A percentile compares a stretch with the other conserved stretches of the same genome.
phyloP scores from a whole-genome alignment of 2,113 vertebrate species.

The Strigops habroptila region DNA sequence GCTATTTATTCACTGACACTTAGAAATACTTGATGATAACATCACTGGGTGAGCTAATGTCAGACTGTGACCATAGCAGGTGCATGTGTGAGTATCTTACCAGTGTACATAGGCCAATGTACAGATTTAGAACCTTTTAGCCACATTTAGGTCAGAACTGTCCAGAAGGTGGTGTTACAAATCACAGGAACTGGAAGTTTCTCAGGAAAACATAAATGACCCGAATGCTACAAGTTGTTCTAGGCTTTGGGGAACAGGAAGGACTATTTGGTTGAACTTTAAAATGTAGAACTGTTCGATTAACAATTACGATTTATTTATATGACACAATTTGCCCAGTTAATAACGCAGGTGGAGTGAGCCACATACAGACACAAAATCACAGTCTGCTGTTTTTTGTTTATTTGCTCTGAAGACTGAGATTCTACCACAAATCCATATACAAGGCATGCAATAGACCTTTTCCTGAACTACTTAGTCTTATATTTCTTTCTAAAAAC shows the following conservation, averaged over 20 bases:
- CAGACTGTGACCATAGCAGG: not conserved
- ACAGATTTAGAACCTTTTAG: not conserved
- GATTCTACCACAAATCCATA: not conserved
- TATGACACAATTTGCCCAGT: not conserved
- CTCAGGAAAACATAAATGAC: not conserved
- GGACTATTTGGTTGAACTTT: not conserved
- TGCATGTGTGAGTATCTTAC: not conserved
- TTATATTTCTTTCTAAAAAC: not conserved
- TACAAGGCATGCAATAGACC: accelerated
- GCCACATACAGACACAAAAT: not conserved
- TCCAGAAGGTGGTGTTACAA: constrained; percentile 24
- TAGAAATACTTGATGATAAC: not conserved
- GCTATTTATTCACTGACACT: not conserved
- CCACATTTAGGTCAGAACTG: constrained; percentile 16
- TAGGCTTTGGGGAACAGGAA: not conserved
- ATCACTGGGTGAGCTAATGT: not conserved
- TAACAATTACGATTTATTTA: not conserved
- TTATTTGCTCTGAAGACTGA: not conserved
- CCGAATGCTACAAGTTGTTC: not conserved
- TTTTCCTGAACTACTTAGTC: not conserved
- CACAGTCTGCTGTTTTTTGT: not conserved
- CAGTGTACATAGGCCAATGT: not conserved
- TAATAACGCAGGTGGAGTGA: not conserved
- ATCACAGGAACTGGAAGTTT: constrained; percentile 28
- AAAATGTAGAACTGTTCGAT: not conserved